Base-by-base conservation (phyloP, 2,888 invertebrate species). In the Rhagonycha fulva region DNA sequence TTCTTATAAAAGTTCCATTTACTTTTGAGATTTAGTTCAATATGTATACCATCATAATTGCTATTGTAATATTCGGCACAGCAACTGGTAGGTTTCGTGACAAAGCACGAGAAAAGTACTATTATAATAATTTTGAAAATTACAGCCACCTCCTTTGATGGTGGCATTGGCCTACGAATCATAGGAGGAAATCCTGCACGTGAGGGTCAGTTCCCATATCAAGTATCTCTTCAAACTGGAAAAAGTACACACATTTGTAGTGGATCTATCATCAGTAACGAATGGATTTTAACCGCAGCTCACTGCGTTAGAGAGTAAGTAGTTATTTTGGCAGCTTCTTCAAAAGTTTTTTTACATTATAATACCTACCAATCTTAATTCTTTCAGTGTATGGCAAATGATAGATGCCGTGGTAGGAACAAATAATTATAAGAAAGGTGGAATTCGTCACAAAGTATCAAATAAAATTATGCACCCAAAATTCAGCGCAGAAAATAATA, bases 251-350 rank as follows among this genome's bases (percentile, higher is more conserved):
- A 84, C 73, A 87, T 87, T 68, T 90, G 90, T 78, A 90, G 90
- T 12, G 90, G 90, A 0, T 88, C 89, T 1, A 89, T 90, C 71
- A 83, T 89, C 47, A 88, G 83, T 74, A 62, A 73, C 2, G 79
- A 79, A 14, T 84, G 85, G 73, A 82, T 90, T 9, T 79, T 90
- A 14, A 89, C 90, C 0, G 90, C 90, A 11, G 90, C 90, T 4
- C 90, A 90, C 82, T 90, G 90, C 78, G 79, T 89, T 1, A 76
- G 78, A 4, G 84, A 86, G 90, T 90, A 87, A 79, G 24, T 14
- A 63, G 12, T 12, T 10, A 14, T 4, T 12, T 4, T 61, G 14
- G 9, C 4, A 12, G 4, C 23, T 14, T 26, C 4, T 1, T 19
- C 19, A 19, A 19, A 19, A 19, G 19, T 19, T 19, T 19, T 2